These are phyloP conservation scores for Cranoglanis bouderius DNA, from an alignment of 2,113 vertebrate species.

Conservation along the genomic window DNA sequence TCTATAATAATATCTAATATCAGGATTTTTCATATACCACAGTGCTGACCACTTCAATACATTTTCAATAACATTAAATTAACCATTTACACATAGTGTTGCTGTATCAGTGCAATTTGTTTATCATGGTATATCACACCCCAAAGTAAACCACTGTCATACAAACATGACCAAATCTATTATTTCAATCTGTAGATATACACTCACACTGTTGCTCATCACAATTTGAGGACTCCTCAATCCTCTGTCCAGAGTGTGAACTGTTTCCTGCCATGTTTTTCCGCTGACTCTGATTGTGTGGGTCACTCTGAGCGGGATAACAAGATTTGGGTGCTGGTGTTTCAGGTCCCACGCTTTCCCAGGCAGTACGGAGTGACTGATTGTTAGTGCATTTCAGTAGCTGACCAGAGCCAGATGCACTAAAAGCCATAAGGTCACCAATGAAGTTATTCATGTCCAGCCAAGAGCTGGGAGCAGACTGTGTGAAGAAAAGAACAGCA, in stretches of 20 bases:
- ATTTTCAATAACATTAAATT: background rate
- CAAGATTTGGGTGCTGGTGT: slow-evolving; percentile 59
- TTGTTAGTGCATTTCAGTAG: slow-evolving; percentile 57
- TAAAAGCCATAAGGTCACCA: slow-evolving; percentile 72
- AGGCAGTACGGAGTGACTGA: slow-evolving; percentile 62
- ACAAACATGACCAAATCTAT: background rate
- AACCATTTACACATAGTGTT: background rate
- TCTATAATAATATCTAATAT: background rate
- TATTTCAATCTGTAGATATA: background rate
- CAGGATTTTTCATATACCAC: background rate
- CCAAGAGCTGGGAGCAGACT: slow-evolving; percentile 73
- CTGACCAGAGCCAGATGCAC: slow-evolving; percentile 53
- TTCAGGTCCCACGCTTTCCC: slow-evolving; percentile 61
- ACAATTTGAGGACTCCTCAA: slow-evolving; percentile 34
- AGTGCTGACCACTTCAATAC: background rate
- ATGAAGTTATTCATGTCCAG: slow-evolving; percentile 78
- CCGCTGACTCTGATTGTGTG: slow-evolving; percentile 48
- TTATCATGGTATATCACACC: background rate
- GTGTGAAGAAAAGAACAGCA: slow-evolving; percentile 18
- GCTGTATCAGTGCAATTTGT: background rate
- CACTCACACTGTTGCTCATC: slow-evolving; percentile 57
- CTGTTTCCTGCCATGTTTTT: slow-evolving; percentile 49
- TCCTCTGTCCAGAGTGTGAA: slow-evolving; percentile 43
- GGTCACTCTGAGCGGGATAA: slow-evolving; percentile 46
- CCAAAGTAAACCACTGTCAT: background rate